Conservation (phyloP, 2,113 vertebrate species). For the Pseudopodoces humilis region DNA sequence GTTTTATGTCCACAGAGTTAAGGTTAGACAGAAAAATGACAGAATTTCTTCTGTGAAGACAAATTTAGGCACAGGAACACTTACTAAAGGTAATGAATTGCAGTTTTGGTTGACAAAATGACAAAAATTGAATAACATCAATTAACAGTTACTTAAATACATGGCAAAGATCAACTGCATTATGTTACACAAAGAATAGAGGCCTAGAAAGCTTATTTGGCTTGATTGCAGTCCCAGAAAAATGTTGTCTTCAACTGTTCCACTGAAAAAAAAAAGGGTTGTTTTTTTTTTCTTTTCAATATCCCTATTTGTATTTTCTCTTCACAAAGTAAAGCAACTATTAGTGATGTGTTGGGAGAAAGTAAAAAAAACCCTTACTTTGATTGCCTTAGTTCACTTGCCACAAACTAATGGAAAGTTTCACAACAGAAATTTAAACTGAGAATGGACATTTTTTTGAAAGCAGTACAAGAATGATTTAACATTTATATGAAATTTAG, state of each 20-base stretch:
- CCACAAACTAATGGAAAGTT: neutral
- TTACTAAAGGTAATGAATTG: neutral
- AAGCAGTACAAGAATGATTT: neutral
- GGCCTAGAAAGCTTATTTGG: neutral
- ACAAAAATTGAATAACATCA: neutral
- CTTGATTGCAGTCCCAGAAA: neutral
- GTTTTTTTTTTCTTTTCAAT: neutral
- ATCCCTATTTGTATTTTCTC: neutral
- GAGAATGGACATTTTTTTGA: neutral
- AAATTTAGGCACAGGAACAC: neutral
- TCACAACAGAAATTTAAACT: neutral
- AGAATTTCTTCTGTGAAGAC: neutral
- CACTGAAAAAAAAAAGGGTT: accelerated
- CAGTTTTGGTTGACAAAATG: neutral
- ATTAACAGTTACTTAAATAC: neutral
- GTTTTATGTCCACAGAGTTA: neutral
- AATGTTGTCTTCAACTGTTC: neutral
- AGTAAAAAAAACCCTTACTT: neutral
- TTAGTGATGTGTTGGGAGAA: neutral
- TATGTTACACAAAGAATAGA: neutral
- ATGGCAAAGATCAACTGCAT: neutral
- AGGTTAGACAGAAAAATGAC: neutral
- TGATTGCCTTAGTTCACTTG: neutral
- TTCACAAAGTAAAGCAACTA: neutral
- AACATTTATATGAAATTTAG: neutral